Evolutionary conservation across 1,140 invertebrate species (phyloP), one percentile per base, ranked within the genome.

Genomic region (Bradysia coprophila): DNA sequence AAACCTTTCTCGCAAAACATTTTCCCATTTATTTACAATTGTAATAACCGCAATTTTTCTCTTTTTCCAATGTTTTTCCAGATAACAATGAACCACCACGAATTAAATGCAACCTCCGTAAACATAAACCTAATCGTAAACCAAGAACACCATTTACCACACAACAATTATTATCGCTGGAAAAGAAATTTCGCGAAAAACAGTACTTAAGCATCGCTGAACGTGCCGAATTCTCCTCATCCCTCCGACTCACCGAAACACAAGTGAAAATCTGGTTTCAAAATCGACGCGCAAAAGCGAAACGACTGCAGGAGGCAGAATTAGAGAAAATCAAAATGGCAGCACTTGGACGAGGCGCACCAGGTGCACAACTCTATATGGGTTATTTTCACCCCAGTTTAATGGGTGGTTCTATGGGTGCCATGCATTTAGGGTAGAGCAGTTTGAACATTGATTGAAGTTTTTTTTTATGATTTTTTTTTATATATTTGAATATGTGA

Each of bases 251-350:
- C 1, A 96, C 93, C 5, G 94, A 98, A 65, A 97, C 92, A 6
- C 87, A 89, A 73, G 85, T 91, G 41, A 95, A 94, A 73, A 96
- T 94, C 51, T 96, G 91, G 91, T 96, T 95, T 62, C 91, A 96
- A 76, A 96, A 96, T 62, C 73, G 91, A 6, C 67, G 91, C 33
- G 91, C 91, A 40, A 95, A 96, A 64, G 85, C 86, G 49, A 96
- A 96, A 59, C 73, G 91, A 19, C 69, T 95, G 8, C 89, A 94
- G 58, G 90, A 96, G 62, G 89, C 90, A 22, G 90, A 94, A 70
- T 76, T 91, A 49, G 87, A 89, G 62, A 88, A 87, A 61, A 61
- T 87, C 47, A 78, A 82, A 59, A 82, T 85, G 78, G 78, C 77
- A 11, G 68, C 72, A 2, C 60, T 76, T 40, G 61, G 69, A 34